These are phyloP conservation scores for Tragelaphus imberbis DNA, from an alignment of 2,113 vertebrate genomes.

Conservation along the genomic window DNA sequence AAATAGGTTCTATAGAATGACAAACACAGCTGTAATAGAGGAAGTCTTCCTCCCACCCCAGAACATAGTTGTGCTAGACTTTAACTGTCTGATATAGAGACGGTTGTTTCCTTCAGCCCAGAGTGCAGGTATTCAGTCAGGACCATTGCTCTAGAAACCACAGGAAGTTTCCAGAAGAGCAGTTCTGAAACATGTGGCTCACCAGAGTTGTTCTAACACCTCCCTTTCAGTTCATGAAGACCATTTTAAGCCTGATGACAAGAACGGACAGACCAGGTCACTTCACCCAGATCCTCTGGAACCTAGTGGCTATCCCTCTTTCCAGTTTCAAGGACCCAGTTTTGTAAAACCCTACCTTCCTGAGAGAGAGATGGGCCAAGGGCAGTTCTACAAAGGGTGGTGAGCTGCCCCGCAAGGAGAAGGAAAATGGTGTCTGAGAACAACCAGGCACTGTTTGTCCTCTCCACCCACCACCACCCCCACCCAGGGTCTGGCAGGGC, in stretches of 20 bases:
- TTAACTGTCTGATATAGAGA: not conserved
- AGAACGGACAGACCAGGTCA: not conserved
- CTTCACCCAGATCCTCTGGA: not conserved
- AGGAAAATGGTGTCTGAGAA: not conserved
- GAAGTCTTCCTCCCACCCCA: not conserved
- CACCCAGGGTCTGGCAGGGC: not conserved
- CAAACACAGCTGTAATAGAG: not conserved
- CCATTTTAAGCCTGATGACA: not conserved
- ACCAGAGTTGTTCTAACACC: not conserved
- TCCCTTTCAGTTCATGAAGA: not conserved
- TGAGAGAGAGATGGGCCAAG: not conserved
- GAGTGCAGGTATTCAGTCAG: not conserved
- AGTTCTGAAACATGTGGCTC: not conserved
- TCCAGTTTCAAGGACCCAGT: constrained; percentile 21
- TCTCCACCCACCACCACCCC: not conserved
- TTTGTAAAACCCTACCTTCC: not conserved
- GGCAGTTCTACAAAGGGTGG: not conserved
- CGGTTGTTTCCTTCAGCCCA: not conserved
- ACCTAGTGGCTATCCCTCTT: not conserved
- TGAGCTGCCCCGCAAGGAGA: not conserved
- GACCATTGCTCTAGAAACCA: not conserved
- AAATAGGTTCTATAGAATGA: not conserved
- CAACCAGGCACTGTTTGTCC: constrained; percentile 36
- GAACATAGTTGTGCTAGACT: not conserved
- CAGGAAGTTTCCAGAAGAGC: not conserved